These are phyloP conservation scores for Rhodeus uyekii DNA, from an alignment of 2,797 vertebrate genomes.

Conservation along the genomic window DNA sequence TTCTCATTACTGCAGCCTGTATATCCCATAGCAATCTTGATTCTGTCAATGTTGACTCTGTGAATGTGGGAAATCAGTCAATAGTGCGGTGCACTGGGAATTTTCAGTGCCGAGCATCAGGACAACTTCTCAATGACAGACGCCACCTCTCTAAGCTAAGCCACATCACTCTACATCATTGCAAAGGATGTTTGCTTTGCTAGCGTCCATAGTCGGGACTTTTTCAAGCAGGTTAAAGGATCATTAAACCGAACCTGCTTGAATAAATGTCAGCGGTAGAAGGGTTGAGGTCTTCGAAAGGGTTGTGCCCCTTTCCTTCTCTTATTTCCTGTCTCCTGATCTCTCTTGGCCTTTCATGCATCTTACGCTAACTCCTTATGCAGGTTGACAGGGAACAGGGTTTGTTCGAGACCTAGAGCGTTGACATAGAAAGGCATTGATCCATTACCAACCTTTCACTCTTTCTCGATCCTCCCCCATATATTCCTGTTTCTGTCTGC, in stretches of 20 bases:
- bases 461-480: neutral
- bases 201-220: neutral
- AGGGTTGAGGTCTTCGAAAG: constrained; percentile 57
- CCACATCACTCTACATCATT: constrained; percentile 38
- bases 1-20: constrained; percentile 12
- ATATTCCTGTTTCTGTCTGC: neutral
- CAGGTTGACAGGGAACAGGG: constrained; percentile 59
- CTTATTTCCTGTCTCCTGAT: constrained; percentile 65
- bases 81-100: constrained; percentile 37
- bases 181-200: constrained; percentile 27
- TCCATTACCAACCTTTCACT: constrained; percentile 22
- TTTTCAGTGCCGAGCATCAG: constrained; percentile 70
- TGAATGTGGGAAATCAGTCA: constrained; percentile 45
- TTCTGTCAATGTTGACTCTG: constrained; percentile 48
- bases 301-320: constrained; percentile 56
- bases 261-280: constrained; percentile 13
- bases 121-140: constrained; percentile 63
- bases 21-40: constrained; percentile 40
- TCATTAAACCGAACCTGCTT: constrained; percentile 25
- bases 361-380: constrained; percentile 58
- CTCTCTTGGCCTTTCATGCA: constrained; percentile 51
- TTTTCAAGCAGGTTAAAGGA: constrained; percentile 12
- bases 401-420: constrained; percentile 2
- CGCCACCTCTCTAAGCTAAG: constrained; percentile 57
- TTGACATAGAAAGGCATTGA: neutral